phyloP scores from a whole-genome alignment of 2,888 invertebrate genomes.

The Chaetogeoica ovagalla region DNA sequence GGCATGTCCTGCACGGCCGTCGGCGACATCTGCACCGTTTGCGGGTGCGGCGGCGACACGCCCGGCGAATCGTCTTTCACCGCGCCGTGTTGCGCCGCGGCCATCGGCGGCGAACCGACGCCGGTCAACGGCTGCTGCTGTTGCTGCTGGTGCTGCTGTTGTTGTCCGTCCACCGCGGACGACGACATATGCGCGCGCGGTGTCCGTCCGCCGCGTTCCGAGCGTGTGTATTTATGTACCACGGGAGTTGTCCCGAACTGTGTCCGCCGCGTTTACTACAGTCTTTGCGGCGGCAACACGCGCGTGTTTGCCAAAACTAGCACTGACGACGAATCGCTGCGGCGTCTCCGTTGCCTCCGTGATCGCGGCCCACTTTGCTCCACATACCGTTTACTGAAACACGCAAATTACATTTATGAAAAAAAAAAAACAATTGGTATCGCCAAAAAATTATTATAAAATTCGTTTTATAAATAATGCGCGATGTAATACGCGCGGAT shows the following conservation, averaged over 20 bases:
- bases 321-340: neutral
- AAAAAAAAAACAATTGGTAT: too few species aligned
- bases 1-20: conserved; percentile 45
- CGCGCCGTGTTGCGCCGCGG: neutral
- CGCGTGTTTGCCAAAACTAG: neutral
- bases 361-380: neutral
- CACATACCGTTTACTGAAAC: conserved; percentile 23
- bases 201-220: too few species aligned
- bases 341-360: neutral
- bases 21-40: conserved; percentile 41
- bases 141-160: neutral
- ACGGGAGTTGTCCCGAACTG: too few species aligned
- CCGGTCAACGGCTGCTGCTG: conserved; percentile 10
- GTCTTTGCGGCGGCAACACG: too few species aligned
- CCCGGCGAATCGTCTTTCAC: conserved; percentile 28
- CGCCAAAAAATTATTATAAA: too few species aligned
- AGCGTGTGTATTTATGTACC: too few species aligned
- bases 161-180: neutral
- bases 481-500: too few species aligned
- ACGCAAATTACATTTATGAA: neutral
- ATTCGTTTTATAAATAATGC: too few species aligned
- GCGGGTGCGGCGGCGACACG: conserved; percentile 37
- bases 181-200: neutral
- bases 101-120: conserved; percentile 15
- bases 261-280: neutral